phyloP scores from a whole-genome alignment of 2,797 vertebrate species.

The Periparus ater region DNA sequence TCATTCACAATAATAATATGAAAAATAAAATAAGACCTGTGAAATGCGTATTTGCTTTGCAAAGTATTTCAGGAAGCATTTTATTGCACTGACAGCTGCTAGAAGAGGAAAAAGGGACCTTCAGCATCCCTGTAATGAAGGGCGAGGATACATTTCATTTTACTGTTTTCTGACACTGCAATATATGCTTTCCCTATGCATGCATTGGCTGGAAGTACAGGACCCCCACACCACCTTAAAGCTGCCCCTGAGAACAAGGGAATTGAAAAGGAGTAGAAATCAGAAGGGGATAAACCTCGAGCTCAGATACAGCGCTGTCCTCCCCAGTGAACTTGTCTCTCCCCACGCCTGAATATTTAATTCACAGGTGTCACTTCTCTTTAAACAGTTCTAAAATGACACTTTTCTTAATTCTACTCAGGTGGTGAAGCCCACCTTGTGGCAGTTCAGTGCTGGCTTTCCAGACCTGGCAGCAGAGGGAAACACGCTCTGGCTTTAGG shows the following conservation, averaged over 20 bases:
- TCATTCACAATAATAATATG: background rate
- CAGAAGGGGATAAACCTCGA: background rate
- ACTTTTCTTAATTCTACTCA: background rate
- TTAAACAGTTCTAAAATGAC: background rate
- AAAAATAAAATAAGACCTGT: background rate
- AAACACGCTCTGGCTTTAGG: fast-evolving
- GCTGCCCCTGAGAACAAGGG: background rate
- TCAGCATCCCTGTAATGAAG: background rate
- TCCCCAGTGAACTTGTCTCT: fast-evolving
- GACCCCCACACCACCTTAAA: background rate
- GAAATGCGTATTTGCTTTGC: background rate
- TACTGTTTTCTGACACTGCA: background rate
- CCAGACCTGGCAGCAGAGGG: fast-evolving
- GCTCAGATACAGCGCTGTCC: background rate
- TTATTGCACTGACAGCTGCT: background rate
- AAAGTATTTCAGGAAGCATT: background rate
- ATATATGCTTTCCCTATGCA: background rate
- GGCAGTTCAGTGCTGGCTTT: background rate
- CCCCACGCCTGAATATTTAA: fast-evolving
- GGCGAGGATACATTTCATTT: background rate
- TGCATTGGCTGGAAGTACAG: background rate
- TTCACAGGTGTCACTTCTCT: background rate
- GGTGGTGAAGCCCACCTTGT: fast-evolving
- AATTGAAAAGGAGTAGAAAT: background rate
- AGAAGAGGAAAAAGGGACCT: background rate